Evolutionary conservation across 2,888 invertebrate species (phyloP).

Genomic region (Caenorhabditis zanzibari): DNA sequence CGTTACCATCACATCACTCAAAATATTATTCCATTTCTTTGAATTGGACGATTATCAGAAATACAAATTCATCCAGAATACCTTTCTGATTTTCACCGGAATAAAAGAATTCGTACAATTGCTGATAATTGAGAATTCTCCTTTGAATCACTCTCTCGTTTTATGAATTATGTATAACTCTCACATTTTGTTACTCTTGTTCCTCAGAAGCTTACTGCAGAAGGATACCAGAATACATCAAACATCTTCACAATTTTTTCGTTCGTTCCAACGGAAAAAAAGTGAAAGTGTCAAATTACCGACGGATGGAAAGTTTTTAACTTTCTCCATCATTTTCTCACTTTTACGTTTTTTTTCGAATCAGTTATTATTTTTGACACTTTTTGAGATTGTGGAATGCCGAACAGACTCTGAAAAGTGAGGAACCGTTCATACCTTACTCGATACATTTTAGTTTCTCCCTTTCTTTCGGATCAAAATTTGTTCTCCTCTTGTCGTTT

Average conservation of each 20-base stretch:
- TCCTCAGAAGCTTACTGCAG: conserved; percentile 8
- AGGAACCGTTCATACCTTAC: background rate
- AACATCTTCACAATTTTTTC: conserved; percentile 39
- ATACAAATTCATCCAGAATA: background rate
- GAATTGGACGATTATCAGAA: background rate
- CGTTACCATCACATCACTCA: too few species aligned
- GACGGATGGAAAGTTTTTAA: conserved; percentile 37
- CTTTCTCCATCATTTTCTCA: conserved; percentile 35
- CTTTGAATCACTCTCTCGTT: background rate
- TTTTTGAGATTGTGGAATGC: too few species aligned
- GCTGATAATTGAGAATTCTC: conserved; percentile 39
- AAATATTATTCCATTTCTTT: background rate
- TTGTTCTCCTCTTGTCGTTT: conserved; percentile 31
- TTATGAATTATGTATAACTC: conserved; percentile 34
- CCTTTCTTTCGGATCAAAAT: conserved; percentile 37
- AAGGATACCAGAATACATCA: conserved; percentile 39
- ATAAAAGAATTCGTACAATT: conserved; percentile 6
- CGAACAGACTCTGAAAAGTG: too few species aligned
- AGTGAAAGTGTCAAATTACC: conserved; percentile 42
- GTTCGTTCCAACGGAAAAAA: conserved; percentile 11
- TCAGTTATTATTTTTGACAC: background rate
- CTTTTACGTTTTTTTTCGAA: conserved; percentile 25
- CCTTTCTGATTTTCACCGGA: conserved; percentile 2
- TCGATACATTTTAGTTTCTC: background rate
- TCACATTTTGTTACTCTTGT: conserved; percentile 19